Evolutionary conservation across 1,140 invertebrate species (phyloP).

Genomic region (Linepithema humile): DNA sequence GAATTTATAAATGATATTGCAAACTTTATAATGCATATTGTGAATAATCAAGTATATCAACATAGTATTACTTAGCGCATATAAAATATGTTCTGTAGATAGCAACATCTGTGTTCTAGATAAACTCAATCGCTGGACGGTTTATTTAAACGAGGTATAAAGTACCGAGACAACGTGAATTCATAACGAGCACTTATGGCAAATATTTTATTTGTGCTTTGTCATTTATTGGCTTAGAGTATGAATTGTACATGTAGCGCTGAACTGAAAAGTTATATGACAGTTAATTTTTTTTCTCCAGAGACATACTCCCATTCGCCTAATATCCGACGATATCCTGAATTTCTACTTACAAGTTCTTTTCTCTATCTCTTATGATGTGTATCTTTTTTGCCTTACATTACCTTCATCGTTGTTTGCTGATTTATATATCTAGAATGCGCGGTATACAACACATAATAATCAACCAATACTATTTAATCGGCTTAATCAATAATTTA

Average conservation of each 20-base stretch:
- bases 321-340: background rate
- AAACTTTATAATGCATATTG: background rate
- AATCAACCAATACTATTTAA: background rate
- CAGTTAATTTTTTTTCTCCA: background rate
- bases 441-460: too few relatives aligned
- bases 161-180: constrained; percentile 10
- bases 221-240: background rate
- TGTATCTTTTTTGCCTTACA: background rate
- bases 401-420: background rate
- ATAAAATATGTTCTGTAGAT: background rate
- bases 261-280: background rate
- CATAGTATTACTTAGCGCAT: background rate
- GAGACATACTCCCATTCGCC: constrained; percentile 4
- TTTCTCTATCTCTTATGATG: background rate
- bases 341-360: background rate
- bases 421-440: constrained; percentile 20
- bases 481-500: background rate
- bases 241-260: background rate
- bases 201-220: background rate
- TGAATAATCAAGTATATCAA: constrained; percentile 12
- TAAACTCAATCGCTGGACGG: background rate
- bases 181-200: background rate
- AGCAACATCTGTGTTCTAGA: constrained; percentile 38
- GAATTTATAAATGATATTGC: constrained; percentile 35
- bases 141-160: background rate